Evolutionary conservation across 2,797 vertebrate species (phyloP).

Genomic region (Lophura swinhoii): DNA sequence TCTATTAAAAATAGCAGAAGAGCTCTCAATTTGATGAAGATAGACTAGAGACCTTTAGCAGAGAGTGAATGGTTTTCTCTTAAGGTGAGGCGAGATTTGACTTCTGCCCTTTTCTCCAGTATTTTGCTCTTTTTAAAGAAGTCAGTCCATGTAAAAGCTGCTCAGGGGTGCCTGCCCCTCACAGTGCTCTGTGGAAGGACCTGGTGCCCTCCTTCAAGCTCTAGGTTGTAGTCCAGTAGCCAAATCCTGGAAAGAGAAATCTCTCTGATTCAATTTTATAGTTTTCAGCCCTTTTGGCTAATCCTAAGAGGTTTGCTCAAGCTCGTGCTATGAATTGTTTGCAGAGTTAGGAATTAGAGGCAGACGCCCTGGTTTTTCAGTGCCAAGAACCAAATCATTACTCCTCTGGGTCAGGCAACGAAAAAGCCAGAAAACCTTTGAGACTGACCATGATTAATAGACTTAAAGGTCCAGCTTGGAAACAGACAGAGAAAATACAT

Average conservation of each 20-base stretch:
- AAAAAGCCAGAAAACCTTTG: constrained; percentile 37
- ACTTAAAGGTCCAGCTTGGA: not conserved
- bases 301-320: not conserved
- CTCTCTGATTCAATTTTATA: not conserved
- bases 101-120: not conserved
- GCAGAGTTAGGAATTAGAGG: not conserved
- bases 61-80: not conserved
- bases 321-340: not conserved
- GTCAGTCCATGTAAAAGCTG: accelerated
- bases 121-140: not conserved
- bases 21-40: not conserved
- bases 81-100: not conserved
- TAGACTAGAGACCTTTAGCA: not conserved
- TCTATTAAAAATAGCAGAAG: not conserved
- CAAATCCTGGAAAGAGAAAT: not conserved
- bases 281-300: not conserved
- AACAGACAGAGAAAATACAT: not conserved
- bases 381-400: not conserved
- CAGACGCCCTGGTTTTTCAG: not conserved
- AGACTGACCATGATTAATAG: constrained; percentile 38
- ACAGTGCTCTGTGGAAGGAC: accelerated
- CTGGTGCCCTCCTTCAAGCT: not conserved
- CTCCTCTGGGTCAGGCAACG: constrained; percentile 13
- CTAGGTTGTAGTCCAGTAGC: not conserved
- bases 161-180: not conserved